A percentile compares a stretch with the other conserved stretches of the same genome.
Evolutionary conservation across 2,797 vertebrate species (phyloP).

Genomic region (Pitangus sulphuratus): DNA sequence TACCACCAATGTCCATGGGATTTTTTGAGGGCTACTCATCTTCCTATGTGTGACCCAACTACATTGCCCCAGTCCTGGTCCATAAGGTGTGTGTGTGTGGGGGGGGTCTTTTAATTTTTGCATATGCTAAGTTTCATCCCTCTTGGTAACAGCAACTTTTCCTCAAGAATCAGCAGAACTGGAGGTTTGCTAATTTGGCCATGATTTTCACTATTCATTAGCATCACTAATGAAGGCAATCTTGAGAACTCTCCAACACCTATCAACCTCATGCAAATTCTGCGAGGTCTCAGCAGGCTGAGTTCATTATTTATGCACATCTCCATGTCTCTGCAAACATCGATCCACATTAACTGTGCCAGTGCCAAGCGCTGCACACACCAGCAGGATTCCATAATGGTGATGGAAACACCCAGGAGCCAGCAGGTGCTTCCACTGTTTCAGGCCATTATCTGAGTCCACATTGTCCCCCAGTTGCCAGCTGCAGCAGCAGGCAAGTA

Average conservation of each 20-base stretch:
- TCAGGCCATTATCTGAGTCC: background rate
- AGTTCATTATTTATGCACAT: background rate
- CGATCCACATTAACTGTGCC: background rate
- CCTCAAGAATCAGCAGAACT: background rate
- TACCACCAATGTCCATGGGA: background rate
- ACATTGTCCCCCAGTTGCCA: background rate
- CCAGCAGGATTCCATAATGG: background rate
- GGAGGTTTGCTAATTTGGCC: background rate
- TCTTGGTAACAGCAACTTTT: background rate
- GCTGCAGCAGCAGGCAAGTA: background rate
- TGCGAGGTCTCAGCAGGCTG: background rate
- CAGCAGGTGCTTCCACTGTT: background rate
- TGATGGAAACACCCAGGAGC: background rate
- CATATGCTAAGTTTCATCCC: background rate
- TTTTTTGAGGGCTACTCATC: background rate
- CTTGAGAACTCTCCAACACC: background rate
- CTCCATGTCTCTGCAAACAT: background rate
- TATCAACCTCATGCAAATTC: background rate
- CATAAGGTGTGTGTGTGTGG: accelerated
- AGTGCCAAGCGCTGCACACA: background rate
- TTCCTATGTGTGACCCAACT: background rate
- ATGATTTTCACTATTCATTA: background rate
- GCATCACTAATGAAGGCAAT: background rate
- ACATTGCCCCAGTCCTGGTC: background rate
- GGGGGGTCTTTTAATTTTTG: background rate